Base-by-base conservation (phyloP, 1,140 invertebrate species). In the Metopolophium dirhodum region DNA sequence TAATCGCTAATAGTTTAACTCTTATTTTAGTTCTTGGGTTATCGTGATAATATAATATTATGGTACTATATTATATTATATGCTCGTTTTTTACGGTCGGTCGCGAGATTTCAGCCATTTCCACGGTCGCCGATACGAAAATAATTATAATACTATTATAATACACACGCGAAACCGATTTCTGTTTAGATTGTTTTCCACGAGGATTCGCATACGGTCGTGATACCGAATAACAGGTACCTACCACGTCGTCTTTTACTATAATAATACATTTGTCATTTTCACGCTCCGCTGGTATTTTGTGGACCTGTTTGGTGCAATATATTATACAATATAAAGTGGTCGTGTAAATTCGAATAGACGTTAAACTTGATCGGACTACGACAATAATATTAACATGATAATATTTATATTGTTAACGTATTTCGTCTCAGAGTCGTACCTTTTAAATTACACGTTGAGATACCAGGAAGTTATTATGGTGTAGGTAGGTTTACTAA, bases 381-480 rank as follows among this genome's bases (percentile, higher is more conserved):
- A n/a, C 61, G 14, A 51, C 20, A 54, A 3, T 51, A 51, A 18
- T 61, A 61, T n/a, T n/a, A n/a, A 77, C 11, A 77, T 77, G 20
- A 61, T n/a, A n/a, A 77, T 77, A 77, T n/a, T n/a, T n/a, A n/a
- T 68, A 68, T 68, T 68, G n/a, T 68, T 68, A 77, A 77, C 14
- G n/a, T n/a, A 77, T 22, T 54, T 54, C 3, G 20, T 54, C 22
- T 77, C 14, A n/a, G 14, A n/a, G 9, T 4, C 14, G 61, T n/a
- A 77, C 30, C 7, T n/a, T 18, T 77, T 18, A 77, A 77, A n/a
- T 77, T 77, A 77, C 14, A 35, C 30, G n/a, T 77, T 35, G 0
- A 77, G 30, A 77, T 7, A 77, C 61, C 61, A 77, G 61, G n/a
- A 77, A 77, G 30, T 0, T 7, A 22, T 77, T 35, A n/a, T 77